Conservation (phyloP, 2,113 vertebrate species). For the Calonectris borealis region DNA sequence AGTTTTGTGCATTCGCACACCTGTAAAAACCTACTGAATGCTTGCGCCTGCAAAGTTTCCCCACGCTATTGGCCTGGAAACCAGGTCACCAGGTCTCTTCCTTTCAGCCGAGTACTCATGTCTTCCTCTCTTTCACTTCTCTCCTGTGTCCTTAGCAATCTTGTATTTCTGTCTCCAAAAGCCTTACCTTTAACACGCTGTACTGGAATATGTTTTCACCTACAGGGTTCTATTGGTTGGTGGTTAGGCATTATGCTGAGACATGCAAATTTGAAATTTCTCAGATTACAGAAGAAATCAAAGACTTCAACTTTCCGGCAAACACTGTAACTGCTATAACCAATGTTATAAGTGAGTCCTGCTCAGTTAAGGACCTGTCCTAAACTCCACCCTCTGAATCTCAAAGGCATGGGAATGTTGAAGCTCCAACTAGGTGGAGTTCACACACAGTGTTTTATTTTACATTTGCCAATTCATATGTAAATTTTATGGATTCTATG, state of each 20-base stretch:
- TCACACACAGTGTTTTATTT: not conserved
- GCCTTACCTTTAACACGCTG: not conserved
- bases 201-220: not conserved
- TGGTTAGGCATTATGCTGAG: not conserved
- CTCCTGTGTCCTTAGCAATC: not conserved
- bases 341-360: not conserved
- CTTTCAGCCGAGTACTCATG: not conserved
- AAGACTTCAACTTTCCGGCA: not conserved
- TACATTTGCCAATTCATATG: not conserved
- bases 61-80: not conserved
- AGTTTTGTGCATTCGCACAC: not conserved
- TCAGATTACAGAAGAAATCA: not conserved
- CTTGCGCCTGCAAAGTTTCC: not conserved
- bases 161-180: not conserved
- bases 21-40: not conserved
- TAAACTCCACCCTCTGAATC: not conserved
- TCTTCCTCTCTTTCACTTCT: not conserved
- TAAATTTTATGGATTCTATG: not conserved
- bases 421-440: not conserved
- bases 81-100: not conserved
- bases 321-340: not conserved
- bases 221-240: not conserved
- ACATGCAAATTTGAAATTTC: not conserved
- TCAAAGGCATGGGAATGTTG: not conserved
- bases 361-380: not conserved